Evolutionary conservation across 2,113 vertebrate genomes (phyloP), one percentile per base, ranked within the genome.

Genomic region (Phaetusa simplex): DNA sequence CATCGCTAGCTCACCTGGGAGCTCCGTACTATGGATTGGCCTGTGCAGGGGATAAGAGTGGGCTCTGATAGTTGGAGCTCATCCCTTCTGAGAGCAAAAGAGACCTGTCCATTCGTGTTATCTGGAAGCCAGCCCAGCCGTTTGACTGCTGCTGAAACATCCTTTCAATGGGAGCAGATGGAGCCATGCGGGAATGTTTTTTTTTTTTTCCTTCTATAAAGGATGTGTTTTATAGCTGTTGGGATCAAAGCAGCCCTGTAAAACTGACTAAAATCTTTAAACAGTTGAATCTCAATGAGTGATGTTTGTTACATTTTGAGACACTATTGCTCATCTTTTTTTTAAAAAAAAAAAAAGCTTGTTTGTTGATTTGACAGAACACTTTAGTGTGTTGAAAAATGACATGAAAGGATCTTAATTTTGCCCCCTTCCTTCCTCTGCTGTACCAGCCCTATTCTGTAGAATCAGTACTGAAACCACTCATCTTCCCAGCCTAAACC

Each of bases 151-250:
- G 70, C 74, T 90, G 91, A 96, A 95, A 92, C 42, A 14, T 80
- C 71, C 62, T 91, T 97, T 95, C 82, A 88, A 5, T 43, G 32
- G 79, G 64, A 95, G 78, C 82, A 90, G 93, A 78, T 90, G 90
- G 91, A 94, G 58, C 73, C 5, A 18, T 82, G 32, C 1, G 8
- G 38, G 38, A 90, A 42, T 85, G 62, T 53, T 83, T 53, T 26
- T 27, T 27, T 52, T 52, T 55, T 93, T 91, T 94, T 74, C 70
- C 70, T 95, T 91, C 91, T 74, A 47, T 82, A 93, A 58, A 93
- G 70, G 81, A 87, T 92, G 83, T 91, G 18, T 85, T 96, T 95
- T 95, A 65, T 77, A 82, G 62, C 86, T 89, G 36, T 73, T 86
- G 34, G 9, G 65, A 91, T 96, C 47, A 95, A 87, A 93, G 58